Base-by-base conservation (phyloP, 2,113 vertebrate genomes). In the Pseudopodoces humilis region DNA sequence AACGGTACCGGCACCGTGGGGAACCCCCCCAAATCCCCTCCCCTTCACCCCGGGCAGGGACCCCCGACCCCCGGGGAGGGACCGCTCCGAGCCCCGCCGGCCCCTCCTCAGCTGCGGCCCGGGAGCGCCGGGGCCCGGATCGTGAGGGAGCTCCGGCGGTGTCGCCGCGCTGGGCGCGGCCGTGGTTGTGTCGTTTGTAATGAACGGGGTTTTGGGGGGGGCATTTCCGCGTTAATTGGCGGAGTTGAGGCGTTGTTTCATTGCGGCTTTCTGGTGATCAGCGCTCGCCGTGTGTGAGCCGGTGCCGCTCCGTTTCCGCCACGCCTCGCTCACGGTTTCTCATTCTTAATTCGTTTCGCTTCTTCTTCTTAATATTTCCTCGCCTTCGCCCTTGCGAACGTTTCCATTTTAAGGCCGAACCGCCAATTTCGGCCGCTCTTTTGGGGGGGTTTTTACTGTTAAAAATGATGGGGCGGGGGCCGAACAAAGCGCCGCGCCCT, bases 351-450 rank as follows among this genome's bases (percentile, higher is more conserved):
- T 10, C 2, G 3, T 65, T 18, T 28, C 8, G 3, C 0, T 0
- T 5, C 9, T 4, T 1, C 3, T 0, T 9, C 24, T 19, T 4
- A 18, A 0, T 1, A 12, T 24, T 35, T 19, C 6, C 4, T 0
- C 9, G 3, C 9, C 0, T 11, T 12, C 3, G 3, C 33, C 0
- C 25, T 49, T 24, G 1, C 0, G 9, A 5, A 3, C 9, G 0
- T 0, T 23, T 14, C 0, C 1, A 2, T 13, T 47, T 20, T 3
- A 15, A 47, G 0, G 17, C 3, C 17, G 5, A 11, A 8, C 27
- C 8, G 8, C 50, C 4, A 12, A 17, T 47, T 27, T 8, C 10
- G 10, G 10, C 2, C 6, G 13, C 7, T 46, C 1, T 56, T 31
- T 5, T 16, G 39, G 11, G 39, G 1, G 25, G 12, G 1, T 4